These are phyloP conservation scores for Drosophila chauvacae DNA, from an alignment of 1,140 invertebrate genomes.

Conservation along the genomic window DNA sequence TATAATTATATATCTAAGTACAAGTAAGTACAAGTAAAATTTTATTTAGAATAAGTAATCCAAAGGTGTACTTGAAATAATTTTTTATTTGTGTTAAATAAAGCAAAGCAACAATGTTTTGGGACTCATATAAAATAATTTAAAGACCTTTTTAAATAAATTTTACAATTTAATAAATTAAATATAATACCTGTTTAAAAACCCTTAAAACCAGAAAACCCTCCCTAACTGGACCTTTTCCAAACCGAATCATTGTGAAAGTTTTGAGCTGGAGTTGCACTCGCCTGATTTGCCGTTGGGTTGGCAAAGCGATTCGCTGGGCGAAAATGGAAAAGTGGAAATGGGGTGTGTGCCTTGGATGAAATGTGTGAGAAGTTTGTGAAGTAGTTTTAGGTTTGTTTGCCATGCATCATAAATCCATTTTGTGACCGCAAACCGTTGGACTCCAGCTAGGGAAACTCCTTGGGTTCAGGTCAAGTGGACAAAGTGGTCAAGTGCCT, in stretches of 20 bases:
- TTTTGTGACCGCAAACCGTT: conserved; percentile 45
- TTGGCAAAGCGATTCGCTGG: conserved; percentile 27
- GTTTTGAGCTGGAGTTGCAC: conserved; percentile 19
- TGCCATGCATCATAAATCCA: conserved; percentile 75
- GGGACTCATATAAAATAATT: background rate
- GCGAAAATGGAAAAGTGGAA: conserved; percentile 14
- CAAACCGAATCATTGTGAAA: conserved; percentile 49
- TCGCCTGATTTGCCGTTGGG: conserved; percentile 48
- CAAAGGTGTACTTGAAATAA: background rate
- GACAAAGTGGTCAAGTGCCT: conserved; percentile 71
- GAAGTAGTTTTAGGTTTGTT: conserved; percentile 53
- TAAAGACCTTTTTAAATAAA: background rate
- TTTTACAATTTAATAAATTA: background rate
- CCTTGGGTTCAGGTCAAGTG: conserved; percentile 47
- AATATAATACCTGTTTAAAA: background rate
- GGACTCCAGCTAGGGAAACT: conserved; percentile 1
- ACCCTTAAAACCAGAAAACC: background rate
- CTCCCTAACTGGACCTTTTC: background rate
- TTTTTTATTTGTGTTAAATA: no score
- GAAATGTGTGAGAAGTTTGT: conserved; percentile 65
- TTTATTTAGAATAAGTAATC: accelerated
- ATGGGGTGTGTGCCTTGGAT: conserved; percentile 8
- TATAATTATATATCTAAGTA: background rate
- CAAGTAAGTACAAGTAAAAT: no score
- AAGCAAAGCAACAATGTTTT: no score